Evolutionary conservation across 1,140 invertebrate genomes (phyloP).

Genomic region (Neodiprion virginianus): DNA sequence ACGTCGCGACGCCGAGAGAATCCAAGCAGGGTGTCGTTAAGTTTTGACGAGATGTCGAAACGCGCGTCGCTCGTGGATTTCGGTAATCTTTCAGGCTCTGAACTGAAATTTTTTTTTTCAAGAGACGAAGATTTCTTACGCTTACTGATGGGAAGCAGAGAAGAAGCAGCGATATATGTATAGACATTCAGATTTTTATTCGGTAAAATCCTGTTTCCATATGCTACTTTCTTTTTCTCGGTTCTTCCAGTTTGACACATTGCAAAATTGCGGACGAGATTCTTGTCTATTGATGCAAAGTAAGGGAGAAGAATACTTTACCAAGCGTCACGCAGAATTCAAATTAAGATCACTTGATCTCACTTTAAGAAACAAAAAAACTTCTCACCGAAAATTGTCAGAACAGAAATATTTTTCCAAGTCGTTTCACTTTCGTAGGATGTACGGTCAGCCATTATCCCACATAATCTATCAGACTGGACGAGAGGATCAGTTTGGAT

Average conservation of each 20-base stretch:
- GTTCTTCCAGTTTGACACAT: neutral
- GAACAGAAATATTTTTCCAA: neutral
- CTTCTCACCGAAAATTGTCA: too few relatives aligned
- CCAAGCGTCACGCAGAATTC: too few relatives aligned
- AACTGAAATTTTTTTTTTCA: slow-evolving; percentile 23
- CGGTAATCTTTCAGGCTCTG: slow-evolving; percentile 28
- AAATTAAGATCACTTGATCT: too few relatives aligned
- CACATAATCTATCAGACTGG: neutral
- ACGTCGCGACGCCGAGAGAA: slow-evolving; percentile 23
- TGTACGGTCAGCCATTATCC: neutral
- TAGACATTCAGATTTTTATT: too few relatives aligned
- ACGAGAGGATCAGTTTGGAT: neutral
- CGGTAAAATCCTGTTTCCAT: neutral
- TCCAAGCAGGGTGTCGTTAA: slow-evolving; percentile 24
- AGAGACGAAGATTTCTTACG: slow-evolving; percentile 8
- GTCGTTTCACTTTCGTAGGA: neutral
- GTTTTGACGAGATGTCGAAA: slow-evolving; percentile 20
- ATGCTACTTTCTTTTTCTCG: slow-evolving; percentile 1
- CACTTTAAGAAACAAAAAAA: too few relatives aligned
- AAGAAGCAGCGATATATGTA: too few relatives aligned
- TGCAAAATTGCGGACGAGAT: neutral
- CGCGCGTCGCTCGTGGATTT: slow-evolving; percentile 25
- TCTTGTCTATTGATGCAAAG: neutral
- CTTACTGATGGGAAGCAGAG: neutral
- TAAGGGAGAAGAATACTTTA: slow-evolving; percentile 1